Percentiles rank a stretch among this genome's conserved stretches.
Conservation (phyloP, 2,888 invertebrate species). For the Entomobrya proxima region DNA sequence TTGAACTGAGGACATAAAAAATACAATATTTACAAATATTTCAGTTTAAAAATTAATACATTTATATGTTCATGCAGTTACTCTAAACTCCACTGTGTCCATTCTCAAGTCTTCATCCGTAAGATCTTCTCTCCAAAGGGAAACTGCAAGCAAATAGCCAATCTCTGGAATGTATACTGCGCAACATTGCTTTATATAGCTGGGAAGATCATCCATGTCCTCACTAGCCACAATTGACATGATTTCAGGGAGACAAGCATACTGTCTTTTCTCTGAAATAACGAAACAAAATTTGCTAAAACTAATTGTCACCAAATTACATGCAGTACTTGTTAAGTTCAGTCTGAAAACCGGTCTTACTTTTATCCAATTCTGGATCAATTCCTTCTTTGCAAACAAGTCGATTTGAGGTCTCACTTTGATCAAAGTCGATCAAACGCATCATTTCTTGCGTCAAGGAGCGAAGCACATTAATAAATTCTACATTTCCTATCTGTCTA, state of each 20-base stretch:
- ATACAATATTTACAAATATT: neutral
- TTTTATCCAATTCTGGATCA: slow-evolving; percentile 86
- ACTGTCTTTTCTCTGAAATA: slow-evolving; percentile 69
- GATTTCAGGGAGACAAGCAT: slow-evolving; percentile 67
- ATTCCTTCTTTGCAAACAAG: slow-evolving; percentile 87
- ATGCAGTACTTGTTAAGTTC: neutral
- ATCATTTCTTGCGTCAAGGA: slow-evolving; percentile 84
- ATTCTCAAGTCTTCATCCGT: slow-evolving; percentile 81
- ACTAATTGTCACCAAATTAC: neutral
- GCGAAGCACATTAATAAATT: slow-evolving; percentile 76
- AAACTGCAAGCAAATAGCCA: slow-evolving; percentile 88
- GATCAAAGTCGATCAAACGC: slow-evolving; percentile 85
- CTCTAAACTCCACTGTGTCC: slow-evolving; percentile 85
- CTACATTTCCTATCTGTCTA: slow-evolving; percentile 17
- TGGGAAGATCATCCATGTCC: slow-evolving; percentile 67
- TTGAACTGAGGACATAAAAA: slow-evolving; percentile 80
- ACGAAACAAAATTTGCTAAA: neutral
- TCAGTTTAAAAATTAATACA: slow-evolving; percentile 26
- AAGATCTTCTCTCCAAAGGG: slow-evolving; percentile 81
- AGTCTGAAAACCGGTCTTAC: slow-evolving; percentile 78
- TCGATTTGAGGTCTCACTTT: slow-evolving; percentile 81
- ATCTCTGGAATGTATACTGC: slow-evolving; percentile 86
- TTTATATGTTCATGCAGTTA: slow-evolving; percentile 76
- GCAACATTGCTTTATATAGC: slow-evolving; percentile 79
- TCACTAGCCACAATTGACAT: slow-evolving; percentile 69